Evolutionary conservation across 2,113 vertebrate species (phyloP).

Genomic region (Neodon shergylaensis): DNA sequence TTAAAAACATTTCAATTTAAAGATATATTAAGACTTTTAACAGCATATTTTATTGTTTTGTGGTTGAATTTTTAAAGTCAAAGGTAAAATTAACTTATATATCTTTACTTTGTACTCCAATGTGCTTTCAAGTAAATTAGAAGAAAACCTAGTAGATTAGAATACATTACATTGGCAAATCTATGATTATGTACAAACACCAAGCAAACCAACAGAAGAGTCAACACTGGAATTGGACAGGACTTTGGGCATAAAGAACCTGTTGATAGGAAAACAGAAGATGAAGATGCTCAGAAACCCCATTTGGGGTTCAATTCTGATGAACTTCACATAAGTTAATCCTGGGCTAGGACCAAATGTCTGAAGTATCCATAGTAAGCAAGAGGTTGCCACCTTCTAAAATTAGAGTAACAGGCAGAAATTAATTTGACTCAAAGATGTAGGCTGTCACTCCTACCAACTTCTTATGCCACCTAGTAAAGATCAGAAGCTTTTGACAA

Average conservation of each 20-base stretch:
- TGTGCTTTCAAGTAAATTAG: not conserved
- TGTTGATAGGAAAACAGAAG: not conserved
- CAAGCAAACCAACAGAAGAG: not conserved
- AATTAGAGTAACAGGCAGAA: not conserved
- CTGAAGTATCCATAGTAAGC: not conserved
- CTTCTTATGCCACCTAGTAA: not conserved
- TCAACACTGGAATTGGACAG: not conserved
- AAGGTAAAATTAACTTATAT: not conserved
- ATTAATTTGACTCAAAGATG: not conserved
- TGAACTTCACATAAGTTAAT: not conserved
- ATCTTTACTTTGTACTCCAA: not conserved
- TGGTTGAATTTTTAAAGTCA: not conserved
- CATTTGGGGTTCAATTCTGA: not conserved
- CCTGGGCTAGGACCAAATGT: not conserved
- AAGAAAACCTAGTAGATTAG: slow-evolving; percentile 25
- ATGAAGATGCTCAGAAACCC: not conserved
- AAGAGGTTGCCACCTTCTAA: not conserved
- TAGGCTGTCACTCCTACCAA: not conserved
- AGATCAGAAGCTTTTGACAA: not conserved
- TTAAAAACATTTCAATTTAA: not conserved
- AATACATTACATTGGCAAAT: not conserved
- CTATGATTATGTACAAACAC: not conserved
- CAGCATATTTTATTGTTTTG: not conserved
- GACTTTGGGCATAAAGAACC: not conserved
- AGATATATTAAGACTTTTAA: not conserved